Evolutionary conservation across 2,888 invertebrate species (phyloP).

Genomic region (Watsonalla binaria): DNA sequence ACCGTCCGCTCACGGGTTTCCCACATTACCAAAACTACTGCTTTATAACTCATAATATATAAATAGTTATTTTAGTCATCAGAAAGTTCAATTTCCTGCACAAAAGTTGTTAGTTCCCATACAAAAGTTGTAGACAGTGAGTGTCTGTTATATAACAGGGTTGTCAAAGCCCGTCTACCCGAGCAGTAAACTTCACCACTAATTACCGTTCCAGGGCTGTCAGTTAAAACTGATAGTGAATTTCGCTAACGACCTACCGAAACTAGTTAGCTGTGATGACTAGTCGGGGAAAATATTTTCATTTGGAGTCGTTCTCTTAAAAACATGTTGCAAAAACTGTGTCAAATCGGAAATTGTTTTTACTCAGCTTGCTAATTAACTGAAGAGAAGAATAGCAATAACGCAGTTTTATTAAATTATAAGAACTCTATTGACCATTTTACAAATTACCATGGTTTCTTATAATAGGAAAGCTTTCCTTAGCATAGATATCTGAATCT

Average conservation of each 20-base stretch:
- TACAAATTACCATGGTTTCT: too few species aligned
- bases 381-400: too few species aligned
- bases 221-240: constrained; percentile 28
- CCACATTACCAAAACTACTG: too few species aligned
- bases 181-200: constrained; percentile 9
- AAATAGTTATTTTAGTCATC: background rate
- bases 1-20: too few species aligned
- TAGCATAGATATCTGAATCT: too few species aligned
- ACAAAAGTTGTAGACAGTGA: background rate
- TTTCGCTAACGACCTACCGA: constrained; percentile 23
- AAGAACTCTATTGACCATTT: too few species aligned
- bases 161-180: background rate
- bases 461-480: too few species aligned
- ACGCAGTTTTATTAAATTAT: too few species aligned
- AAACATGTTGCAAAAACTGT: background rate
- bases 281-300: constrained; percentile 24
- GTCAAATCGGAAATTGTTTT: too few species aligned
- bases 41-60: background rate
- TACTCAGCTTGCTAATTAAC: too few species aligned
- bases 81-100: background rate
- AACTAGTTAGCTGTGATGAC: constrained; percentile 35
- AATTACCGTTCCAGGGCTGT: constrained; percentile 27
- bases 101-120: background rate
- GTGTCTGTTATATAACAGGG: background rate
- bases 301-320: constrained; percentile 2